Evolutionary conservation across 2,888 invertebrate genomes (phyloP), one percentile per base, ranked within the genome.

Genomic region (Patella caerulea): DNA sequence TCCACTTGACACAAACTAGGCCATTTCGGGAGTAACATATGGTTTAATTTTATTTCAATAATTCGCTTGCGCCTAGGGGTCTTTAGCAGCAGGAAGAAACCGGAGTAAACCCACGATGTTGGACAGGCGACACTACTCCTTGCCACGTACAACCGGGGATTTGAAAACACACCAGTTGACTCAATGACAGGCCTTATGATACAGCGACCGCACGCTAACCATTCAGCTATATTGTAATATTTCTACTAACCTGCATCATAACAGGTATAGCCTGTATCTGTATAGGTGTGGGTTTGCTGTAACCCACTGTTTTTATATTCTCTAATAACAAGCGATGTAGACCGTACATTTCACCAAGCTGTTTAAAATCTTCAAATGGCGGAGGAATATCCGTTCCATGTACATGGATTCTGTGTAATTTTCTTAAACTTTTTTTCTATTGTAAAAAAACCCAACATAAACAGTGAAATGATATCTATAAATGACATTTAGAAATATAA

Each of bases 261-360:
- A 96, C 94, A 2, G 99, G 97, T 83, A 98, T 94, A 0, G 97
- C 95, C 92, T 99, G 98, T 94, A 97, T 95, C 92, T 92, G 91
- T 75, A 92, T 88, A 4, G 91, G 87, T 15, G 92, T 92, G 0
- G 90, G 91, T 53, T 72, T 75, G 5, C 76, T 82, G 78, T 89
- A 91, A 7, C 89, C 90, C 7, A 85, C 81, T 15, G 79, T 93
- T 45, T 90, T 92, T 9, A 98, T 92, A 83, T 96, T 97, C 53
- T 94, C 92, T 14, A 96, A 91, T 2, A 98, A 90, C 24, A 92
- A 93, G 7, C 92, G 89, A 0, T 93, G 92, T 7, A 97, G 92
- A 55, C 92, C 92, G 87, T 94, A 95, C 12, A 91, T 88, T 0
- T 89, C 85, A 4, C 91, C 87, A 12, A 98, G 92, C 75, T 91